Conservation (phyloP, 2,888 invertebrate genomes). For the Andrena dorsata region DNA sequence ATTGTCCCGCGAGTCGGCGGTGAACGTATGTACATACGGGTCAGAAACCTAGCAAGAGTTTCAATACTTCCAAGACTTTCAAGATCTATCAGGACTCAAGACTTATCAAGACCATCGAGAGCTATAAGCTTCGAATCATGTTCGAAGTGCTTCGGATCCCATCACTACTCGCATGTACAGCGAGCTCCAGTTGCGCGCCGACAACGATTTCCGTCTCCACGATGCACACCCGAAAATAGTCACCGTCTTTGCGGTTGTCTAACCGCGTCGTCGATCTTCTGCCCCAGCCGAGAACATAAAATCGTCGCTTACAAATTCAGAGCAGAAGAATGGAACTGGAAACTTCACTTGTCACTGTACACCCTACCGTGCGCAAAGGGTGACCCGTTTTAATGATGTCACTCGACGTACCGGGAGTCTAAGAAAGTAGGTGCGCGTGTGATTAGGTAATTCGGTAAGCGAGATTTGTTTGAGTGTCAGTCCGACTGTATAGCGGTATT, state of each 20-base stretch:
- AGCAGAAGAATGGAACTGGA: neutral
- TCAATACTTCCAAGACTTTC: too few species aligned
- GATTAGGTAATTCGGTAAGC: neutral
- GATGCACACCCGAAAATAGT: conserved; percentile 49
- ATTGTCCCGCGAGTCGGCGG: too few species aligned
- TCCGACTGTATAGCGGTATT: neutral
- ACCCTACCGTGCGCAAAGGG: too few species aligned
- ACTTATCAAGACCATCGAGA: too few species aligned
- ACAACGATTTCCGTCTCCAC: conserved; percentile 13
- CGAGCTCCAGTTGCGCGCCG: conserved; percentile 15
- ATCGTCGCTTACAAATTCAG: neutral
- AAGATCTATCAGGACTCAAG: too few species aligned
- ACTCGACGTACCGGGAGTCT: neutral
- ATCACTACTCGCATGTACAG: neutral
- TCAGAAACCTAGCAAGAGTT: too few species aligned
- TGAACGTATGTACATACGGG: too few species aligned
- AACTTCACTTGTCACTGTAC: conserved; percentile 11
- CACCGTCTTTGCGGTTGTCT: conserved; percentile 10
- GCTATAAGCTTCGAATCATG: too few species aligned
- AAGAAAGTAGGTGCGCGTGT: neutral
- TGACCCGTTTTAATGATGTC: neutral
- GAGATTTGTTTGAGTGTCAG: neutral
- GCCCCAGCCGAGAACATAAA: conserved; percentile 6
- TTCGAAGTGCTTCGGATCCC: too few species aligned
- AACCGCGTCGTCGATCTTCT: conserved; percentile 9